Evolutionary conservation across 2,113 vertebrate species (phyloP).

Genomic region (Carollia perspicillata): DNA sequence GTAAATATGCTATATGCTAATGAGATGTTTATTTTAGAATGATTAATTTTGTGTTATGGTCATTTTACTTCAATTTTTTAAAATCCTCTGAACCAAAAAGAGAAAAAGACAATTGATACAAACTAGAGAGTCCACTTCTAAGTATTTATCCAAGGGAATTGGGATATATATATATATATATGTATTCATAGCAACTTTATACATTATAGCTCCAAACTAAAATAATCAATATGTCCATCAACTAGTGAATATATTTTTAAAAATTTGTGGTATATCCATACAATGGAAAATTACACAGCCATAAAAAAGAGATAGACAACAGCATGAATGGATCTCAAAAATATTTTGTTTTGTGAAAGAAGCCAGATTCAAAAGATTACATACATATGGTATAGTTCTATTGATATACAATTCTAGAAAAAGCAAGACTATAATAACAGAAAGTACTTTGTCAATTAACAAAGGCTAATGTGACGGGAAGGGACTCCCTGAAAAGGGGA

Average conservation of each 20-base stretch:
- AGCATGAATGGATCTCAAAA: neutral
- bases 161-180: neutral
- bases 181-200: neutral
- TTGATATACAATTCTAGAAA: neutral
- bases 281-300: neutral
- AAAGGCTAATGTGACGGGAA: neutral
- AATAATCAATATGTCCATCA: neutral
- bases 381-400: neutral
- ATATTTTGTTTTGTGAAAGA: neutral
- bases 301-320: neutral
- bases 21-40: neutral
- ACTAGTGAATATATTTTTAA: neutral
- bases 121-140: neutral
- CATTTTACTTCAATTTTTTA: neutral
- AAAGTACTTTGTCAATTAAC: neutral
- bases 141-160: neutral
- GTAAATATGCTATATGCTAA: neutral
- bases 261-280: neutral
- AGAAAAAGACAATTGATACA: neutral
- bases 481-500: neutral
- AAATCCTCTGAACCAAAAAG: neutral
- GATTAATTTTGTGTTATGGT: neutral
- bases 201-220: neutral
- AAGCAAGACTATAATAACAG: neutral
- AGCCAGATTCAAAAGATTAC: neutral